A percentile compares a stretch with the other conserved stretches of the same genome.
These are phyloP conservation scores for Porphyrio hochstetteri DNA, from an alignment of 2,113 vertebrate species.

Conservation along the genomic window DNA sequence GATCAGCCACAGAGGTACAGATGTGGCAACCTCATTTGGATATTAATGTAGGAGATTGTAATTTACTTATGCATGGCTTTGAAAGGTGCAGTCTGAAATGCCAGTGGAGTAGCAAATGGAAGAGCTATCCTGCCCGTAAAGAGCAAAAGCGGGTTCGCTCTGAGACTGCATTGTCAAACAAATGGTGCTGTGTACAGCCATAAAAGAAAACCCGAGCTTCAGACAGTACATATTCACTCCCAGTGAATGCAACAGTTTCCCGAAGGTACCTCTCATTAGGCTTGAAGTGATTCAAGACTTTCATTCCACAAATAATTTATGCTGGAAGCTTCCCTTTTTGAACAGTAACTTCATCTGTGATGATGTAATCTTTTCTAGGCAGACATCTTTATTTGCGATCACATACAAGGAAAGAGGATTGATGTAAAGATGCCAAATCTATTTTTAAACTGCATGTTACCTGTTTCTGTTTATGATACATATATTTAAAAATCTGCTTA, in stretches of 20 bases:
- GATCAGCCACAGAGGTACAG: background rate
- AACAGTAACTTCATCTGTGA: background rate
- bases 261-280: background rate
- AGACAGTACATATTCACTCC: background rate
- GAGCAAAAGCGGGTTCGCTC: background rate
- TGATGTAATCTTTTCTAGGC: background rate
- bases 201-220: background rate
- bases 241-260: background rate
- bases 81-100: background rate
- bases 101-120: background rate
- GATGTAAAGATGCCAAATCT: background rate
- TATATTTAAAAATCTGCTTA: background rate
- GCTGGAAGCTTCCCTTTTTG: slow-evolving; percentile 6
- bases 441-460: background rate
- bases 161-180: background rate
- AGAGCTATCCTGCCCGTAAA: background rate
- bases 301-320: slow-evolving; percentile 8
- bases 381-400: background rate
- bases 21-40: background rate
- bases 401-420: background rate
- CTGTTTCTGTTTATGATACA: slow-evolving; percentile 14
- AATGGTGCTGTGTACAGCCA: background rate
- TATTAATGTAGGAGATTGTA: background rate
- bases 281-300: slow-evolving; percentile 15
- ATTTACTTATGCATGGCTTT: background rate